Conservation (phyloP, 2,797 vertebrate genomes). For the Mionectes olivaceus region DNA sequence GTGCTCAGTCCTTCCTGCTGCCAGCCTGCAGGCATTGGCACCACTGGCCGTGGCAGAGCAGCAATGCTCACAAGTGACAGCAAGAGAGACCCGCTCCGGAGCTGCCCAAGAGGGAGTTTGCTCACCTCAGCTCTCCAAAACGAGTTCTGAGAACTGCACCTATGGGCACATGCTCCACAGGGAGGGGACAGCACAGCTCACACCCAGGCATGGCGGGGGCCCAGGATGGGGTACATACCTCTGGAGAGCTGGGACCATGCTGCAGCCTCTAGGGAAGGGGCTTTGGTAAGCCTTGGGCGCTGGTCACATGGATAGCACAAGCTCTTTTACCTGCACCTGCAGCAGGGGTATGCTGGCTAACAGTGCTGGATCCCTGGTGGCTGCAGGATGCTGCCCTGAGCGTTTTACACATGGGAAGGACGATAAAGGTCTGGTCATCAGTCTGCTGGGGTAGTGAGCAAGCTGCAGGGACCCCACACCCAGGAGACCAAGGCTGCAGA, state of each 20-base stretch:
- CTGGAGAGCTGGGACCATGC: neutral
- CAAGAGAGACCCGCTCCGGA: neutral
- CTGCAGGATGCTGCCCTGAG: neutral
- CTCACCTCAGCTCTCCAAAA: neutral
- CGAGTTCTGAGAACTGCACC: neutral
- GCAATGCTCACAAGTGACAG: neutral
- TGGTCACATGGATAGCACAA: neutral
- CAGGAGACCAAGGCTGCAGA: neutral
- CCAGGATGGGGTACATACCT: neutral
- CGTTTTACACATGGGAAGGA: accelerated
- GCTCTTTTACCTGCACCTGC: neutral
- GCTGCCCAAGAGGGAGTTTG: neutral
- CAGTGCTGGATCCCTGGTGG: accelerated
- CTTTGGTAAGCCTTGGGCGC: neutral
- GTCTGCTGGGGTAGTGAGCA: neutral
- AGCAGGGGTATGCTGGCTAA: accelerated
- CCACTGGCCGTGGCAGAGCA: neutral
- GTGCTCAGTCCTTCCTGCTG: neutral
- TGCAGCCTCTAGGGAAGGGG: neutral
- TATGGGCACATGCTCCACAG: neutral
- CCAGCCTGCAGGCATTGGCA: neutral
- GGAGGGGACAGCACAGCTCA: neutral
- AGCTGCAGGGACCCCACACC: neutral
- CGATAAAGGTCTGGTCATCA: neutral
- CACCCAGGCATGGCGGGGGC: neutral